Evolutionary conservation across 1,140 invertebrate genomes (phyloP).

Genomic region (Drosophila quadrilineata): DNA sequence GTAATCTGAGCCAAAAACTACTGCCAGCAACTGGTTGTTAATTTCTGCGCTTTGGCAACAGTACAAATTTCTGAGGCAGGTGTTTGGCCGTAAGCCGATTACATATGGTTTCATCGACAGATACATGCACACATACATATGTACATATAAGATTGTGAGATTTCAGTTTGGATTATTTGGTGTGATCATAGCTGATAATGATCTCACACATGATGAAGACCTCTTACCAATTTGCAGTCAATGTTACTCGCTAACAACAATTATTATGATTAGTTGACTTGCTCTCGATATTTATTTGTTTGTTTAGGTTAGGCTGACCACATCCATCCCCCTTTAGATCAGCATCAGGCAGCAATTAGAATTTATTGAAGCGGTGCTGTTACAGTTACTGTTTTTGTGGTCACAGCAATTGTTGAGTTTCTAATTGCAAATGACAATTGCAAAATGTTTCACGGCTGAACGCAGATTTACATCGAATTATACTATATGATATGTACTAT

Average conservation of each 20-base stretch:
- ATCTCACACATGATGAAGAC: conserved; percentile 31
- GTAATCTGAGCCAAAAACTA: conserved; percentile 36
- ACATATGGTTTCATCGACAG: no score
- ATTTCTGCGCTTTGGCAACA: conserved; percentile 60
- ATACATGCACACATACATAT: not conserved
- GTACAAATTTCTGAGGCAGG: conserved; percentile 31
- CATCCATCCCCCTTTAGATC: no score
- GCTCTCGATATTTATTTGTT: not conserved
- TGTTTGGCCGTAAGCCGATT: conserved; percentile 34
- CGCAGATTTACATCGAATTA: no score
- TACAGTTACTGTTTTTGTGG: conserved; percentile 13
- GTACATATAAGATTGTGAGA: not conserved
- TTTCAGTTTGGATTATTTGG: not conserved
- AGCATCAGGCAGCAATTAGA: no score
- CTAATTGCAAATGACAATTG: conserved; percentile 10
- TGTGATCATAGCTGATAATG: conserved; percentile 17
- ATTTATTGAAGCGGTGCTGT: conserved; percentile 13
- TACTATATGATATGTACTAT: no score
- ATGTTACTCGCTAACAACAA: not conserved
- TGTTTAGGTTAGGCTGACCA: no score
- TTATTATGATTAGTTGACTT: not conserved
- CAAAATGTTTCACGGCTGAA: no score
- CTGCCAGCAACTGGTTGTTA: conserved; percentile 67
- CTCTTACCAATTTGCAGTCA: conserved; percentile 9
- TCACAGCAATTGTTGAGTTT: conserved; percentile 17